These are phyloP conservation scores for Eueremaeus valkanovi DNA, from an alignment of 2,888 invertebrate genomes.

Conservation along the genomic window DNA sequence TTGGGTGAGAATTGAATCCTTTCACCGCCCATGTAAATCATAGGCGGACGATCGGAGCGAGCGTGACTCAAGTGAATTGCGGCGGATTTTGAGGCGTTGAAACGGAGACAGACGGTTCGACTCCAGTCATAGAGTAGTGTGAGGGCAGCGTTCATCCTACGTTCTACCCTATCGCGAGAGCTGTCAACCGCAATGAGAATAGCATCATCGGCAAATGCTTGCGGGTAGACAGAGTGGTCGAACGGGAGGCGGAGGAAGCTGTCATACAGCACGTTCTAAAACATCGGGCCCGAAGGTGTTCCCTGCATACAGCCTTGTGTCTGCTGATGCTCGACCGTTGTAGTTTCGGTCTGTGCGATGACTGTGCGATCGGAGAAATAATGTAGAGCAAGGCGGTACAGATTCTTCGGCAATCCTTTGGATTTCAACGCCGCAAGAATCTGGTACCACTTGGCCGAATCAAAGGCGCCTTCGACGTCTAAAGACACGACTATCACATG, in stretches of 20 bases:
- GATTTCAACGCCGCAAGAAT: not conserved
- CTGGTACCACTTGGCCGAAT: not conserved
- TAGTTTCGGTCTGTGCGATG: not conserved
- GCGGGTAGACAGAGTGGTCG: not conserved
- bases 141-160: too few species aligned
- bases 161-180: too few species aligned
- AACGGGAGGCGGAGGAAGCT: not conserved
- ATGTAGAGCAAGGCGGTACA: not conserved
- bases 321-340: not conserved
- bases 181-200: not conserved
- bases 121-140: not conserved
- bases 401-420: not conserved
- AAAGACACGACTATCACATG: not conserved
- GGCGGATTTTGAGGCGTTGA: not conserved
- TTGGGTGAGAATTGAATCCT: not conserved
- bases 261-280: conserved; percentile 30
- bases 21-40: not conserved
- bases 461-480: not conserved
- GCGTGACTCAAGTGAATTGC: not conserved
- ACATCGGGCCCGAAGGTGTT: not conserved
- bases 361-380: not conserved
- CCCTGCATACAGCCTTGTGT: conserved; percentile 27
- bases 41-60: not conserved
- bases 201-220: conserved; percentile 3
- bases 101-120: not conserved